These are phyloP conservation scores for Aeoliscus strigatus DNA, from an alignment of 2,797 vertebrate genomes.

Conservation along the genomic window DNA sequence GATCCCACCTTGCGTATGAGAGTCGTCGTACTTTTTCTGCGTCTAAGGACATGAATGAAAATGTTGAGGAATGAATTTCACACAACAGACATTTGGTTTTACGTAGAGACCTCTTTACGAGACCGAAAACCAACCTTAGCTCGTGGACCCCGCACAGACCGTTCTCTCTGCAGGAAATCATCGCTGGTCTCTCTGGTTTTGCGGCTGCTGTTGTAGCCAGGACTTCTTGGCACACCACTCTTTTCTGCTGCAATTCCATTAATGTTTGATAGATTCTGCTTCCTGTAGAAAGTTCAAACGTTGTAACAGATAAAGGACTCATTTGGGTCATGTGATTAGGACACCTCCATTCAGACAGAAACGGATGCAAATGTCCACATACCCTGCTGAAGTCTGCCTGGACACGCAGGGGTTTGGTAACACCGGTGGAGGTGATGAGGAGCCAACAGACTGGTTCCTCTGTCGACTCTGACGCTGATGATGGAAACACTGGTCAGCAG, in stretches of 20 bases:
- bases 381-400: constrained; percentile 67
- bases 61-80: background rate
- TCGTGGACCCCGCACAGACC: constrained; percentile 15
- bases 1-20: constrained; percentile 21
- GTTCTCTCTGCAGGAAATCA: constrained; percentile 14
- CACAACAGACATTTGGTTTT: background rate
- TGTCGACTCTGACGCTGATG: constrained; percentile 57
- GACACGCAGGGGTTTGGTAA: constrained; percentile 69
- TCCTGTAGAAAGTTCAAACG: constrained; percentile 28
- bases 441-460: constrained; percentile 64
- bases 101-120: background rate
- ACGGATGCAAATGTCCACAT: constrained; percentile 1
- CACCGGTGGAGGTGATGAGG: constrained; percentile 56
- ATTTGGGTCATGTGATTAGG: too few species aligned
- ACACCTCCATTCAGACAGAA: too few species aligned
- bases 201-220: constrained; percentile 46
- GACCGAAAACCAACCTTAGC: constrained; percentile 35
- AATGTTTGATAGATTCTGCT: constrained; percentile 21
- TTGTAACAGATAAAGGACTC: background rate
- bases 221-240: constrained; percentile 20
- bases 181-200: constrained; percentile 22
- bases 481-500: constrained; percentile 73
- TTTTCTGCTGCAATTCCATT: constrained; percentile 11
- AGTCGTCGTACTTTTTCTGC: constrained; percentile 30
- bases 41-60: constrained; percentile 27